These are phyloP conservation scores for Fissipunctia ypsillon DNA, from an alignment of 2,888 invertebrate species.

Conservation along the genomic window DNA sequence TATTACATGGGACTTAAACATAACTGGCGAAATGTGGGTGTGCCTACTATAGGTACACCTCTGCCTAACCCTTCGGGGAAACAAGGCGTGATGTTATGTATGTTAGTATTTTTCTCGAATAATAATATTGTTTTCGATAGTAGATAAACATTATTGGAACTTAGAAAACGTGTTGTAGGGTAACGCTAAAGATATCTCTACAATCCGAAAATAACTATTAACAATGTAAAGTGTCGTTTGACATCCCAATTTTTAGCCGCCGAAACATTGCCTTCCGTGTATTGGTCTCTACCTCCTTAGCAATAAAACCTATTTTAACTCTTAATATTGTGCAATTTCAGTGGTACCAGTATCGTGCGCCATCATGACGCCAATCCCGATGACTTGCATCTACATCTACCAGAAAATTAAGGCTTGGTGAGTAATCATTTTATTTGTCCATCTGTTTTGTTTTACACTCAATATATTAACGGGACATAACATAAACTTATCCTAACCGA, in stretches of 20 bases:
- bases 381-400: conserved; percentile 91
- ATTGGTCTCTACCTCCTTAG: no score
- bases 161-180: background rate
- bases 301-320: conserved; percentile 2
- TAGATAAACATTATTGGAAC: background rate
- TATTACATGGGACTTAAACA: no score
- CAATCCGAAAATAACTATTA: background rate
- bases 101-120: background rate
- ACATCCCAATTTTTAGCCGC: background rate
- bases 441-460: conserved; percentile 31
- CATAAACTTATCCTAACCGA: no score
- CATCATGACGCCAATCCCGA: conserved; percentile 97
- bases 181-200: background rate
- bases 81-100: no score
- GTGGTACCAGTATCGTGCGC: conserved; percentile 97
- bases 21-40: no score
- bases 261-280: no score
- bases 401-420: conserved; percentile 89
- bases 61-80: no score
- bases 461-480: conserved; percentile 20
- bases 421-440: conserved; percentile 66
- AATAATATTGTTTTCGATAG: background rate
- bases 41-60: no score
- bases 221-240: no score
- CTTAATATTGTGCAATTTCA: conserved; percentile 76